Percentiles rank a stretch among this genome's conserved stretches.
Evolutionary conservation across 1,140 invertebrate species (phyloP).

Genomic region (Pachyrhynchus sulphureomaculatus): DNA sequence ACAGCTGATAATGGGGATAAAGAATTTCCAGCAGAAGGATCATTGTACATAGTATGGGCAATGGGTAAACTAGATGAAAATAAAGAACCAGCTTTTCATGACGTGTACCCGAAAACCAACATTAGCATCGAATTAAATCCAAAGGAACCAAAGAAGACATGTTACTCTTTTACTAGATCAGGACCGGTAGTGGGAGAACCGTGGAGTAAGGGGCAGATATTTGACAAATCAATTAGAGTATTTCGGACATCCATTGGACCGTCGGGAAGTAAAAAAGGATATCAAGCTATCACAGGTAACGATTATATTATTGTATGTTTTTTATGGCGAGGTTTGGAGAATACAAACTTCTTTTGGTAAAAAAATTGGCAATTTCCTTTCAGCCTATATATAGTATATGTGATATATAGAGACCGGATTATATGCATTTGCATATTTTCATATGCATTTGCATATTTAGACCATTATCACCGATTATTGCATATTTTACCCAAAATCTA

Average conservation of each 20-base stretch:
- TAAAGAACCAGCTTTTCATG: conserved; percentile 82
- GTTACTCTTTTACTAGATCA: conserved; percentile 67
- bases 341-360: too few relatives aligned
- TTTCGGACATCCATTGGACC: conserved; percentile 79
- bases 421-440: too few relatives aligned
- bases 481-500: too few relatives aligned
- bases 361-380: background rate
- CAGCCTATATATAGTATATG: too few relatives aligned
- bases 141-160: conserved; percentile 65
- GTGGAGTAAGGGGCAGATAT: conserved; percentile 78
- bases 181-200: conserved; percentile 54
- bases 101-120: conserved; percentile 72
- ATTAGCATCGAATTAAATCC: conserved; percentile 67
- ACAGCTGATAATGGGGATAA: conserved; percentile 78
- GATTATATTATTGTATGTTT: too few relatives aligned
- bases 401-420: too few relatives aligned
- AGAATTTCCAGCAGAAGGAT: conserved; percentile 66
- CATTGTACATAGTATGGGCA: conserved; percentile 79
- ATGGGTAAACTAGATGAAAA: conserved; percentile 76
- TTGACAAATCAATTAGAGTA: conserved; percentile 73
- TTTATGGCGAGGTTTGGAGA: too few relatives aligned
- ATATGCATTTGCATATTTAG: too few relatives aligned
- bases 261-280: conserved; percentile 74
- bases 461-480: too few relatives aligned
- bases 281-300: conserved; percentile 71